Evolutionary conservation across 2,113 vertebrate species (phyloP).

Genomic region (Calcarius ornatus): DNA sequence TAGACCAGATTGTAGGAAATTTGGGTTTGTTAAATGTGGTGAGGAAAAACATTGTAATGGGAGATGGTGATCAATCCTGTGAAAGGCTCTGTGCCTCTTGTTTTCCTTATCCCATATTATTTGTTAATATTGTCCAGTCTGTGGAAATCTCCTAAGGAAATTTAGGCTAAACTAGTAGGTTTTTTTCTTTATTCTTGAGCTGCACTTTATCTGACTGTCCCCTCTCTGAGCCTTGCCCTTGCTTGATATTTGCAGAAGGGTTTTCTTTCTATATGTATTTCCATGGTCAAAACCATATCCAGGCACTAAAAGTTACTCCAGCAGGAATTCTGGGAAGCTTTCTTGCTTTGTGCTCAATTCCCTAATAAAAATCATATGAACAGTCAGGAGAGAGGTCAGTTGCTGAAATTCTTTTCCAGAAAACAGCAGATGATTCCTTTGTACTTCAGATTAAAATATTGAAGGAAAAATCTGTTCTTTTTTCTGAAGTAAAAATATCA

Average conservation of each 20-base stretch:
- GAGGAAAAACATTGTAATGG: neutral
- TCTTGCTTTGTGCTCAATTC: neutral
- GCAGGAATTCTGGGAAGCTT: neutral
- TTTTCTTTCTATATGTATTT: neutral
- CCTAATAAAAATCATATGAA: neutral
- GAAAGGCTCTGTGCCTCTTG: neutral
- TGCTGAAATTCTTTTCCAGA: slow-evolving; percentile 20
- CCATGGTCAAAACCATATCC: neutral
- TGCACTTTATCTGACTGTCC: neutral
- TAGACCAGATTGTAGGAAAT: neutral
- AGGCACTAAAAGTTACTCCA: neutral
- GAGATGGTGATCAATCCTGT: neutral
- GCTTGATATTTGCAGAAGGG: neutral
- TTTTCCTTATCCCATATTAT: accelerated
- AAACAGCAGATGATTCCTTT: slow-evolving; percentile 22
- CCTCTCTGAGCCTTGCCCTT: neutral
- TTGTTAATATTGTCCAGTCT: neutral
- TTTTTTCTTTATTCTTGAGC: neutral
- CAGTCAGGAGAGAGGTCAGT: slow-evolving; percentile 1
- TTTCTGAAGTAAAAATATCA: slow-evolving; percentile 8
- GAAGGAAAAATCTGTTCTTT: slow-evolving; percentile 12
- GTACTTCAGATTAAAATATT: neutral
- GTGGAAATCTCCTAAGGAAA: neutral
- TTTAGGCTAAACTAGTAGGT: neutral
- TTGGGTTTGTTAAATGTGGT: neutral